phyloP scores from a whole-genome alignment of 2,113 vertebrate species.

The Hypomesus transpacificus region DNA sequence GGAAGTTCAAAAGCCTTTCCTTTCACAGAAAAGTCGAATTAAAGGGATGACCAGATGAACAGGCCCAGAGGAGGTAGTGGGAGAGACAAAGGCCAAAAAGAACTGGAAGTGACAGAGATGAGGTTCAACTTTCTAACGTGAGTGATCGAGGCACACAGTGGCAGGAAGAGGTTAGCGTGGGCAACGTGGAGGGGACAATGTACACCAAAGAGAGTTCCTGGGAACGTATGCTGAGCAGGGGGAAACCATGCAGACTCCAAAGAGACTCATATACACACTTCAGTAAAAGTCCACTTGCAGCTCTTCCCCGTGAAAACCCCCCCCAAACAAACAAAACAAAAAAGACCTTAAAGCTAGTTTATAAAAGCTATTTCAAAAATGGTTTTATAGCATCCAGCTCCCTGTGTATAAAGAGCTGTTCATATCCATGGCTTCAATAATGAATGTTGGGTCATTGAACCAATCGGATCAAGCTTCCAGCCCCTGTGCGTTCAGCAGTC shows the following conservation, averaged over 20 bases:
- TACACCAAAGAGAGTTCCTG: constrained; percentile 43
- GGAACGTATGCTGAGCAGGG: constrained; percentile 4
- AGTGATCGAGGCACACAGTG: constrained; percentile 63
- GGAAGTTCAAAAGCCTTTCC: too few species aligned
- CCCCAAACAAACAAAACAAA: background rate
- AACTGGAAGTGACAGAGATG: too few species aligned
- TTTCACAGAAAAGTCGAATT: too few species aligned
- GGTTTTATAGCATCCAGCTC: background rate
- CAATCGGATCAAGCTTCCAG: constrained; percentile 32
- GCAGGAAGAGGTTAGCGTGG: background rate
- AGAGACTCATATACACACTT: too few species aligned
- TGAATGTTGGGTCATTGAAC: constrained; percentile 2
- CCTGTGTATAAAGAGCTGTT: background rate
- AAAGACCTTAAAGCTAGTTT: constrained; percentile 11
- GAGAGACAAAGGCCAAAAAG: background rate
- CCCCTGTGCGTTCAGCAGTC: constrained; percentile 29
- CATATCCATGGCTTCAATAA: background rate
- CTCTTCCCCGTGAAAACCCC: background rate
- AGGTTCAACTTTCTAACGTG: too few species aligned
- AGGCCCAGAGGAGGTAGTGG: background rate
- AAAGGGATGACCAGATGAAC: too few species aligned
- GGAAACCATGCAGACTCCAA: too few species aligned
- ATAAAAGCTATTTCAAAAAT: constrained; percentile 6
- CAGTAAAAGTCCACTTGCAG: constrained; percentile 31
- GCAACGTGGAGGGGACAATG: constrained; percentile 48